Base-by-base conservation (phyloP, 1,140 invertebrate species). In the Formica exsecta region DNA sequence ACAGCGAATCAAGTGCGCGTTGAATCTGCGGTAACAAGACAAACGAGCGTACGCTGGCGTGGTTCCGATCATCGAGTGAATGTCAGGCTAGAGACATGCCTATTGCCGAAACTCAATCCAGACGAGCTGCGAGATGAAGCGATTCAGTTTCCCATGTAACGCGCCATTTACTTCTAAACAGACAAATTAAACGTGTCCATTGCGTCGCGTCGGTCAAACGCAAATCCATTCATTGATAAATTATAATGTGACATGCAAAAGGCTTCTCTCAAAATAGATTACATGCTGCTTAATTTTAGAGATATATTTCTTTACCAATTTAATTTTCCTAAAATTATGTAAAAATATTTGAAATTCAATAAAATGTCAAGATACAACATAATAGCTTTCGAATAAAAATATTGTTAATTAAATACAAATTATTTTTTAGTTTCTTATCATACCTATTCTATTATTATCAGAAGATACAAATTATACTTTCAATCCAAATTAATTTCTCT, bases 11-110 rank as follows among this genome's bases (percentile, higher is more conserved):
- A 59, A 83, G 54, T 62, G 79, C 66, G 59, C 54, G 54, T 61
- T 70, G 79, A 83, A 74, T 74, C 79, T 74, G 79, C 68, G 79
- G 79, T 83, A 83, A 83, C 79, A 74, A 83, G 79, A 83, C 79
- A 74, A 83, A 83, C 68, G 68, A 61, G 54, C 79, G 9, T 61
- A 19, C 54, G 6, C 38, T 32, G 66, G 68, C 38, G 68, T 25
- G 38, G 54, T 32, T 48, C 38, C 68, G 54, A 83, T 83, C 79
- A 83, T 74, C 68, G 79, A 61, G 13, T 74, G 68, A 83, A 83
- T 73, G 79, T 74, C 54, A 83, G 79, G 73, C 25, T 36, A 54
- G 38, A 29, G 38, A 29, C 54, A 73, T 74, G 68, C 68, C 79
- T 44, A 61, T 54, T n/a, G 54, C 13, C 57, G 68, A 61, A 73